Evolutionary conservation across 2,797 vertebrate species (phyloP), one percentile per base, ranked within the genome.

Genomic region (Simalia tracyae): DNA sequence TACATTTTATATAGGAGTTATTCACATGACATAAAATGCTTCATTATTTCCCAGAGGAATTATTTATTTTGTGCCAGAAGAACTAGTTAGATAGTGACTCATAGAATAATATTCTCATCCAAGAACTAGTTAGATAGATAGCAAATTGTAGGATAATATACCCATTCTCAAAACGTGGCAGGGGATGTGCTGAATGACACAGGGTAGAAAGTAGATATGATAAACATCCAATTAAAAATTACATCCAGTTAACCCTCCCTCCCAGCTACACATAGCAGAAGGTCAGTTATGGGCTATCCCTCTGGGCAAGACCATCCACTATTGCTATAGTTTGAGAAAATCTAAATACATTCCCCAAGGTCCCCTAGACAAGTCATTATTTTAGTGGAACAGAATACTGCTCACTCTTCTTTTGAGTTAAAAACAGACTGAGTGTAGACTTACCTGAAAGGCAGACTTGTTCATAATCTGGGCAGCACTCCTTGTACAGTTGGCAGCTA

Each of bases 391-490:
- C 54, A 50, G 91, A 91, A 26, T 54, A 92, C 68, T 4, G 2
- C 2, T 31, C 90, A 66, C 56, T 64, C 3, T 14, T 36, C 90
- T 36, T 14, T n/a, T 11, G 2, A 22, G 89, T 94, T n/a, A 85
- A 84, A 42, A 90, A 91, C 19, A 91, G 85, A 64, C 87, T 84
- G 57, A 66, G 66, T 91, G 64, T 15, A 93, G 88, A 97, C 97
- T 97, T 98, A 99, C 99, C 97, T 97, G 97, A 95, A 76, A 98
- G 98, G 97, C 99, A 99, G 91, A 97, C 93, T 95, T 95, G 96
- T 96, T 97, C 98, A 96, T 97, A 99, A 97, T 99, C 98, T 59
- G 91, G 94, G 96, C 99, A 99, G 98, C 99, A 99, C 95, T 99
- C 99, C 93, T 95, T 97, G 96, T 98, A 98, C 95, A 93, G 86